Evolutionary conservation across 1,140 invertebrate genomes (phyloP), one percentile per base, ranked within the genome.

Genomic region (Zaprionus gabonicus): DNA sequence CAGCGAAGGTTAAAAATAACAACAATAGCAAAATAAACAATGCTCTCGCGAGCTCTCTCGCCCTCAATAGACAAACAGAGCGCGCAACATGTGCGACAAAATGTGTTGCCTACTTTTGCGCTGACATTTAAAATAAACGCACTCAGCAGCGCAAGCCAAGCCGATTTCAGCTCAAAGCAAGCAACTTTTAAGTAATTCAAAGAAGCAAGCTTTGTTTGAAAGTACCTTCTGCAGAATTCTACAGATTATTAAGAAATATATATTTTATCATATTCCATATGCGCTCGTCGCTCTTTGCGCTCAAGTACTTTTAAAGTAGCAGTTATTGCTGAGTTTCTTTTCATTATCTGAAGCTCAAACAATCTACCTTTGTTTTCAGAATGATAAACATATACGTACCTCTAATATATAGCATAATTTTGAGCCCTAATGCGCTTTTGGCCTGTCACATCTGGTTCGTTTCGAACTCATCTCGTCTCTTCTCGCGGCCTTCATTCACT

Each of bases 81-180:
- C n/a, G n/a, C 15, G 41, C 41, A 44, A 44, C 41, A 44, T 44
- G 41, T 44, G 41, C 41, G 41, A 44, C n/a, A 51, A 51, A 36
- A 51, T 63, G 17, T 51, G 46, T 63, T 63, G 60, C 60, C 44
- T 63, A 63, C 60, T 63, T 51, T 63, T 63, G 60, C 31, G 46
- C 60, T 63, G 46, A 20, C 15, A 28, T 28, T 63, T 51, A 25
- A 51, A 63, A 34, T 63, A 31, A 4, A 23, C 46, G 46, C 20
- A 51, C 46, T 51, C 20, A 51, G 9, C 3, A 34, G 17, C 17
- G 4, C 44, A 3, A 20, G 44, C 38, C 38, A 41, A 41, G 38
- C 38, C 38, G 38, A 41, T n/a, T 41, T n/a, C 15, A 44, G n/a
- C 41, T 7, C n/a, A 44, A 44, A 17, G 6, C 41, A 44, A 44